These are phyloP conservation scores for Rhyzopertha dominica DNA, from an alignment of 1,140 invertebrate species.

Conservation along the genomic window DNA sequence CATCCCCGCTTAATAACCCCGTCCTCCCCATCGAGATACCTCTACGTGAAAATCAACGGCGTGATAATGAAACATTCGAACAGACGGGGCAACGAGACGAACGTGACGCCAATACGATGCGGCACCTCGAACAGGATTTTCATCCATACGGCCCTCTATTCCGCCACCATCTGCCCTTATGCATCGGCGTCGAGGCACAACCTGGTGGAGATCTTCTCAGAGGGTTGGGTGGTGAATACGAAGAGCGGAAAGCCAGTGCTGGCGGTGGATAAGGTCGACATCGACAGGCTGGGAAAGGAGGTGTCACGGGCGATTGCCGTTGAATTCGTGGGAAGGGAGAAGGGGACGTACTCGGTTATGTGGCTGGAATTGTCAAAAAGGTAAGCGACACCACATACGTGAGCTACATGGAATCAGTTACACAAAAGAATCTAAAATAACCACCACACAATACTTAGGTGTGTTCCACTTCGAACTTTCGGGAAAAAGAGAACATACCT, in stretches of 20 bases:
- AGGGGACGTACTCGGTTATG: slow-evolving; percentile 67
- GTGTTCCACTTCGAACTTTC: too few species aligned
- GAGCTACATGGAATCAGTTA: too few species aligned
- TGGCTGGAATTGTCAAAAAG: slow-evolving; percentile 78
- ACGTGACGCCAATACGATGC: slow-evolving; percentile 50
- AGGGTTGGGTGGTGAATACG: slow-evolving; percentile 64
- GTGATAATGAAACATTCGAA: slow-evolving; percentile 54
- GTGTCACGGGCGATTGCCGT: slow-evolving; percentile 65
- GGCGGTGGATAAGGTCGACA: slow-evolving; percentile 49
- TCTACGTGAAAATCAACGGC: slow-evolving; percentile 67
- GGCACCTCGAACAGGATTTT: slow-evolving; percentile 65
- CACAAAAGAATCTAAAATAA: too few species aligned
- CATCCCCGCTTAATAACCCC: slow-evolving; percentile 78
- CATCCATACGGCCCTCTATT: slow-evolving; percentile 63
- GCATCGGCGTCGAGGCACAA: slow-evolving; percentile 54
- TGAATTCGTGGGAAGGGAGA: slow-evolving; percentile 69
- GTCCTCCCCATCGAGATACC: slow-evolving; percentile 56
- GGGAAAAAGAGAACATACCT: too few species aligned
- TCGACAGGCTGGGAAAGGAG: slow-evolving; percentile 55
- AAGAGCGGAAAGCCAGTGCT: slow-evolving; percentile 37
- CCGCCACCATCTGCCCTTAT: slow-evolving; percentile 66
- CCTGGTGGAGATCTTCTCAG: slow-evolving; percentile 74
- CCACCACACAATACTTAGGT: too few species aligned
- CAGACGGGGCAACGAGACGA: slow-evolving; percentile 48
- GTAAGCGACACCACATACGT: too few species aligned